phyloP scores from a whole-genome alignment of 2,113 vertebrate species.

The Illadopsis cleaveri region DNA sequence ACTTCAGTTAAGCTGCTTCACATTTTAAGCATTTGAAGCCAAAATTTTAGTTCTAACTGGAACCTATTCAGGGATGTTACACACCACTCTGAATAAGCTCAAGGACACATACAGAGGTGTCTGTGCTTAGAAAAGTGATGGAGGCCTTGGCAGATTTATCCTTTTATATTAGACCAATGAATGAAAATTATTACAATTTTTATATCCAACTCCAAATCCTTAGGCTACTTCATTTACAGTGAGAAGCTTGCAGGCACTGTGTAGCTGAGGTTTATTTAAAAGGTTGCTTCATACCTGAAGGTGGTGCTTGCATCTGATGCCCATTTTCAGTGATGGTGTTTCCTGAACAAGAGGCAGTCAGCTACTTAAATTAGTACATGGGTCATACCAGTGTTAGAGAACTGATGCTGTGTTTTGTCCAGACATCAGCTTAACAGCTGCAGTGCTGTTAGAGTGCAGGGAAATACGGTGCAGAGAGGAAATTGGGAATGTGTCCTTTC shows the following conservation, averaged over 20 bases:
- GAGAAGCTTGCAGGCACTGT: background rate
- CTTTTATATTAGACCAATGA: background rate
- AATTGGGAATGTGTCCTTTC: background rate
- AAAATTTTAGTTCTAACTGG: background rate
- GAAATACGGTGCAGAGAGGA: background rate
- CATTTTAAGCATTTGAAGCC: background rate
- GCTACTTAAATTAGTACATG: fast-evolving
- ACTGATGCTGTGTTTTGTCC: background rate
- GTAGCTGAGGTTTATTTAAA: background rate
- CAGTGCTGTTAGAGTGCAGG: fast-evolving
- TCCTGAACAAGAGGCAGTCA: too few relatives aligned
- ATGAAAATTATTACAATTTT: background rate
- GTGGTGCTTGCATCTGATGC: background rate
- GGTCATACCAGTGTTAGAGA: background rate
- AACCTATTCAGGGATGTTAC: background rate
- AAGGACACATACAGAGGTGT: fast-evolving
- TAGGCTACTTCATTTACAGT: background rate
- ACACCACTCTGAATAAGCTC: fast-evolving
- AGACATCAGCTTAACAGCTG: background rate
- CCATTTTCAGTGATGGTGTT: background rate
- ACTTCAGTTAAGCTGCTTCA: background rate
- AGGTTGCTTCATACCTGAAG: background rate
- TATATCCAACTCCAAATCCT: background rate
- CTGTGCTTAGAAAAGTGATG: background rate
- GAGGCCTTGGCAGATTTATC: background rate